Percentiles rank a stretch among this genome's conserved stretches.
Evolutionary conservation across 2,888 invertebrate genomes (phyloP).

Genomic region (Spatulosminthurus flaviceps): DNA sequence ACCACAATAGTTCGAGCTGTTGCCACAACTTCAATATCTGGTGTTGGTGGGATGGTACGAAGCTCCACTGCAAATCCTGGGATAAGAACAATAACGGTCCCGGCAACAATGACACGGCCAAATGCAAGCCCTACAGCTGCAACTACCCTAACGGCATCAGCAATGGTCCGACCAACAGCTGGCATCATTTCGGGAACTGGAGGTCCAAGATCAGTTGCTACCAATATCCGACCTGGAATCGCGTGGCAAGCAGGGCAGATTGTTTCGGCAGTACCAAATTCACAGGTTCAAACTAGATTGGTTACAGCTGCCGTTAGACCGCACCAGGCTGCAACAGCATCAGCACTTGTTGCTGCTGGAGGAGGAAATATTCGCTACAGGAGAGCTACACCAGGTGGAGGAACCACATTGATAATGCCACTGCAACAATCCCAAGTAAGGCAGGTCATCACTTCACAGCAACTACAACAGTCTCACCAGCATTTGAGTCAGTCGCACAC

Average conservation of each 20-base stretch:
- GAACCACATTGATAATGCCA: conserved; percentile 33
- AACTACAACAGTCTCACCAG: not conserved
- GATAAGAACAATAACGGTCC: conserved; percentile 32
- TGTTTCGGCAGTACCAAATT: not conserved
- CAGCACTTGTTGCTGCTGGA: conserved; percentile 27
- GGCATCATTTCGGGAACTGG: conserved; percentile 37
- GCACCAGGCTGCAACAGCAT: conserved; percentile 42
- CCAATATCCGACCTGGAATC: conserved; percentile 50
- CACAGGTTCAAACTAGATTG: conserved; percentile 2
- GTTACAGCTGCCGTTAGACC: conserved; percentile 51
- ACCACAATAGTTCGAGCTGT: not conserved
- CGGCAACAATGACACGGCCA: conserved; percentile 9
- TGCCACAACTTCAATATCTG: conserved; percentile 22
- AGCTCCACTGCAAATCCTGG: conserved; percentile 28
- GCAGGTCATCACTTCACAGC: conserved; percentile 7
- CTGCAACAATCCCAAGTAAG: conserved; percentile 30
- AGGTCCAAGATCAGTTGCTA: conserved; percentile 53
- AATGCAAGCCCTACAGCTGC: not conserved
- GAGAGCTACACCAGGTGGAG: conserved; percentile 1
- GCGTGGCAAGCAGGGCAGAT: conserved; percentile 45
- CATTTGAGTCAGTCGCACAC: too few relatives aligned
- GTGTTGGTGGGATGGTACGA: conserved; percentile 21
- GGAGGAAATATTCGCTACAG: not conserved
- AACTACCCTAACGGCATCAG: conserved; percentile 36
- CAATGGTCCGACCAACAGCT: conserved; percentile 39